phyloP scores from a whole-genome alignment of 2,888 invertebrate species.

The Steinernema hermaphroditum region DNA sequence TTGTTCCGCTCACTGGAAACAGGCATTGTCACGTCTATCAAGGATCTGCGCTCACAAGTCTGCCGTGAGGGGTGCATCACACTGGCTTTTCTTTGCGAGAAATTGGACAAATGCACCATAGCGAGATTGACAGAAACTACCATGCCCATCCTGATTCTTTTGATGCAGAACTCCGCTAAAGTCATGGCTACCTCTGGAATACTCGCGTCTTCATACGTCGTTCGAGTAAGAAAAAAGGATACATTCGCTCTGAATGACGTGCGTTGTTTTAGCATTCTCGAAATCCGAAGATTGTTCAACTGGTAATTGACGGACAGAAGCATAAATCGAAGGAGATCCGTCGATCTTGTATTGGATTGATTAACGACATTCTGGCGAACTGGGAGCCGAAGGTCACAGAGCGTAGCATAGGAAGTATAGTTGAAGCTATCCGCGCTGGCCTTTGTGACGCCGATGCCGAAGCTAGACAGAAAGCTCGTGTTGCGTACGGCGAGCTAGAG shows the following conservation, averaged over 20 bases:
- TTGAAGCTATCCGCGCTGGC: constrained; percentile 80
- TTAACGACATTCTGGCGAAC: constrained; percentile 80
- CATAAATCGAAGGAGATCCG: constrained; percentile 44
- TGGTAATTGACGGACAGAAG: constrained; percentile 32
- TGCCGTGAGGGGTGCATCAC: constrained; percentile 94
- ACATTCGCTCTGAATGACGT: background rate
- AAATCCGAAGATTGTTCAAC: constrained; percentile 74
- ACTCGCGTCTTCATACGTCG: constrained; percentile 42
- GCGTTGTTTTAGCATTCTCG: constrained; percentile 66
- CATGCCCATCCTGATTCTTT: constrained; percentile 80
- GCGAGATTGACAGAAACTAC: constrained; percentile 84
- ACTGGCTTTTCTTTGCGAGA: constrained; percentile 84
- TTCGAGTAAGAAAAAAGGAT: constrained; percentile 39
- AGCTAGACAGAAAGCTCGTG: constrained; percentile 80
- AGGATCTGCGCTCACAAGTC: constrained; percentile 87
- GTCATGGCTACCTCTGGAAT: constrained; percentile 69
- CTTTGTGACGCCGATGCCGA: constrained; percentile 90
- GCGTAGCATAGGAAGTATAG: constrained; percentile 77
- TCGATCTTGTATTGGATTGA: constrained; percentile 75
- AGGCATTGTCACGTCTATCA: constrained; percentile 80
- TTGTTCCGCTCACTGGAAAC: constrained; percentile 80
- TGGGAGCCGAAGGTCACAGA: constrained; percentile 86
- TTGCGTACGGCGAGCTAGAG: constrained; percentile 46
- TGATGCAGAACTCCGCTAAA: constrained; percentile 94
- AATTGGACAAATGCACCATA: constrained; percentile 77